A percentile compares a stretch with the other conserved stretches of the same genome.
phyloP scores from a whole-genome alignment of 2,113 vertebrate genomes.

The Girardinichthys multiradiatus region DNA sequence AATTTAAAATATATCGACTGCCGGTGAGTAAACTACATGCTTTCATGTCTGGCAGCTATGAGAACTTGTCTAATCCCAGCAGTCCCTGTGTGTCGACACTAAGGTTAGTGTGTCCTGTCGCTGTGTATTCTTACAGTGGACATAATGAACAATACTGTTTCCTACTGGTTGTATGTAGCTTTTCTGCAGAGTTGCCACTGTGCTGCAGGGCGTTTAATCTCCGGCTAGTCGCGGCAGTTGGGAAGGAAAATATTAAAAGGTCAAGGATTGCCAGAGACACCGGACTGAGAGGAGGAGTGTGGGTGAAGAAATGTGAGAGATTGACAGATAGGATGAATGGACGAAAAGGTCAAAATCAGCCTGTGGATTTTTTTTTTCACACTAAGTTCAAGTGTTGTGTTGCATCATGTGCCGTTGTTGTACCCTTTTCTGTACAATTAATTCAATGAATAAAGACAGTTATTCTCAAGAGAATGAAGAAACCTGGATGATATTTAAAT shows the following conservation, averaged over 20 bases:
- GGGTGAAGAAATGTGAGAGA: conserved; percentile 2
- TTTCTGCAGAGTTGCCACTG: conserved; percentile 13
- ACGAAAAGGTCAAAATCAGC: conserved; percentile 27
- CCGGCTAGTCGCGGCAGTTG: conserved; percentile 17
- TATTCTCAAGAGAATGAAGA: conserved; percentile 11
- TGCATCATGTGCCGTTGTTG: neutral
- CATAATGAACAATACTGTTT: conserved; percentile 23
- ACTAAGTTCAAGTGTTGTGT: neutral
- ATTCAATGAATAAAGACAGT: neutral
- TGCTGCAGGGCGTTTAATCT: conserved; percentile 40
- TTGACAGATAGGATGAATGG: conserved; percentile 7
- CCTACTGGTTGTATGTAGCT: neutral
- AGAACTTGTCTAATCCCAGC: conserved; percentile 27
- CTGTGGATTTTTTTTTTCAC: neutral
- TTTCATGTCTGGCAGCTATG: conserved; percentile 10
- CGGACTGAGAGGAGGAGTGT: neutral
- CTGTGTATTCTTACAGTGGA: conserved; percentile 7
- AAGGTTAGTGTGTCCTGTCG: conserved; percentile 16
- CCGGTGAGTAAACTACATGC: conserved; percentile 15
- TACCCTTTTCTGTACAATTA: neutral
- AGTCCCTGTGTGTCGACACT: conserved; percentile 23
- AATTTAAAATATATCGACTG: conserved; percentile 49
- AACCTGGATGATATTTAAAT: conserved; percentile 52
- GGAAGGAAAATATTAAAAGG: conserved; percentile 48
- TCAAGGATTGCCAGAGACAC: conserved; percentile 32